Evolutionary conservation across 1,140 invertebrate species (phyloP).

Genomic region (Kradibia gibbosae): DNA sequence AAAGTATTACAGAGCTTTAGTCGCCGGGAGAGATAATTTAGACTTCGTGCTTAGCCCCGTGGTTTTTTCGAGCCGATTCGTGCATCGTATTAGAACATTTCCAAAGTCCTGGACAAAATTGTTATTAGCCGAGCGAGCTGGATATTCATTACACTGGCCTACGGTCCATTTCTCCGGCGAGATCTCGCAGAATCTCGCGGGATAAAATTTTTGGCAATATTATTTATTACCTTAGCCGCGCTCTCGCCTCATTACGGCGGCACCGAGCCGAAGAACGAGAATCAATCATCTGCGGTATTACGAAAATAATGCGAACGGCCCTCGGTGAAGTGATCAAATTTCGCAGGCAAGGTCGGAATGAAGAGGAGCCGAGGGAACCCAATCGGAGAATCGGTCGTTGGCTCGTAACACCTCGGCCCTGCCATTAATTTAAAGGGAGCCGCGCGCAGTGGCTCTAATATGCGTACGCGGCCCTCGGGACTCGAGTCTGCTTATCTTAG

Average conservation of each 20-base stretch:
- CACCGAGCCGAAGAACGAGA: neutral
- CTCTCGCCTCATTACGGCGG: neutral
- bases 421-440: conserved; percentile 26
- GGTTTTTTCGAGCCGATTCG: too few relatives aligned
- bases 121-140: too few relatives aligned
- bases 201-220: neutral
- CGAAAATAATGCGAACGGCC: neutral
- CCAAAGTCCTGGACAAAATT: too few relatives aligned
- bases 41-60: too few relatives aligned
- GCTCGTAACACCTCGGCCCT: conserved; percentile 32
- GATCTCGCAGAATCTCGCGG: neutral
- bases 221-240: neutral
- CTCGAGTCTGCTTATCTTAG: conserved; percentile 62
- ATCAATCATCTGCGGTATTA: neutral
- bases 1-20: too few relatives aligned
- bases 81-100: too few relatives aligned
- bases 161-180: too few relatives aligned
- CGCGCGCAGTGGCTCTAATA: neutral
- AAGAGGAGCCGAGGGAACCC: neutral
- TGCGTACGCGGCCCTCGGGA: neutral
- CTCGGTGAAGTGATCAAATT: neutral
- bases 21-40: too few relatives aligned
- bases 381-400: neutral
- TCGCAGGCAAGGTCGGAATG: neutral
- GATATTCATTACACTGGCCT: too few relatives aligned